These are phyloP conservation scores for Opisthocomus hoazin DNA, from an alignment of 2,113 vertebrate genomes.

Conservation along the genomic window DNA sequence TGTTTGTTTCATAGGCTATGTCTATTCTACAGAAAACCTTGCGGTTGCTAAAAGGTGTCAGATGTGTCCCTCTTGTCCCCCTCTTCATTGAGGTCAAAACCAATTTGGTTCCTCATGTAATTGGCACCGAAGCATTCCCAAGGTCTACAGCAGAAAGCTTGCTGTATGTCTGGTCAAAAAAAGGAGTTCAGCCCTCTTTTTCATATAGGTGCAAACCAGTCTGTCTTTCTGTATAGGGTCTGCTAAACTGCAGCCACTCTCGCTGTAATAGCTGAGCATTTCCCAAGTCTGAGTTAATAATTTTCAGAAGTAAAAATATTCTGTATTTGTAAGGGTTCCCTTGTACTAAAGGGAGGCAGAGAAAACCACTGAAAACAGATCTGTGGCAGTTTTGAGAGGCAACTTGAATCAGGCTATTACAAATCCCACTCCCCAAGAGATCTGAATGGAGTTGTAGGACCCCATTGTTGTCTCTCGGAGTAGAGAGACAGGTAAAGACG, in stretches of 20 bases:
- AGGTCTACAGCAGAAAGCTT: not conserved
- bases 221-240: not conserved
- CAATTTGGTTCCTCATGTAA: conserved; percentile 39
- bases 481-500: not conserved
- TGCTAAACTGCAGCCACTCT: not conserved
- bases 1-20: conserved; percentile 51
- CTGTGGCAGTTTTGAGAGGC: not conserved
- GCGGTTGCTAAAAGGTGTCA: conserved; percentile 38
- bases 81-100: conserved; percentile 40
- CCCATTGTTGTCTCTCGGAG: not conserved
- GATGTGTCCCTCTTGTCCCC: conserved; percentile 34
- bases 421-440: not conserved
- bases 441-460: not conserved
- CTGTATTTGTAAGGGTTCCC: not conserved
- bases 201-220: not conserved
- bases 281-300: not conserved
- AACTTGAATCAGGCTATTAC: not conserved
- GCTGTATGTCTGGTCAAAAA: not conserved
- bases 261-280: not conserved
- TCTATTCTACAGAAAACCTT: conserved; percentile 43
- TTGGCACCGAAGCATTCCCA: conserved; percentile 15
- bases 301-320: not conserved
- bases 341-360: not conserved
- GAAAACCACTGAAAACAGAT: not conserved
- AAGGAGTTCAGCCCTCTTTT: not conserved